Conservation (phyloP, 2,113 vertebrate genomes). For the Syrmaticus mikado region DNA sequence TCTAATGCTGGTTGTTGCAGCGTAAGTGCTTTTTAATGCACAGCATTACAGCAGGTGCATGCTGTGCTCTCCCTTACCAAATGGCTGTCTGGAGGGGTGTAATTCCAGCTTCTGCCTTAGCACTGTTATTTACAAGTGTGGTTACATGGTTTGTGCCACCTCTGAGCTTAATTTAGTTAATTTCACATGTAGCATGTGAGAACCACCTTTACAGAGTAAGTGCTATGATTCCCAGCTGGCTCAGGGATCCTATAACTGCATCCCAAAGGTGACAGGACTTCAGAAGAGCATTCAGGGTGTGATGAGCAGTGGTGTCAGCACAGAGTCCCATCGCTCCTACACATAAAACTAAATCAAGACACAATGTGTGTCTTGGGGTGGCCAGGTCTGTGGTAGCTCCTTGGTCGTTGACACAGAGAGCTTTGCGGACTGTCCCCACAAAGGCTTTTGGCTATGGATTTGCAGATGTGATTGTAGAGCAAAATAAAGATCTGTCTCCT, state of each 20-base stretch:
- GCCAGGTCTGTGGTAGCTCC: neutral
- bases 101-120: conserved; percentile 70
- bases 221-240: no score
- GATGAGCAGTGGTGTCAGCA: neutral
- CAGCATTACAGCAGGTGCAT: conserved; percentile 21
- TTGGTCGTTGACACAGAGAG: neutral
- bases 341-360: neutral
- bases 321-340: neutral
- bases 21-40: conserved; percentile 68
- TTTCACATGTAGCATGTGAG: conserved; percentile 7
- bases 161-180: conserved; percentile 45
- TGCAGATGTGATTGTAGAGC: neutral
- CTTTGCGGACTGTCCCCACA: neutral
- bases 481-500: neutral
- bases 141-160: conserved; percentile 36
- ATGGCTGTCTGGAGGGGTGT: conserved; percentile 67
- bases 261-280: neutral
- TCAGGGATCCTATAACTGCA: neutral
- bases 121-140: conserved; percentile 55
- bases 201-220: neutral
- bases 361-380: rapidly evolving
- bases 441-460: neutral
- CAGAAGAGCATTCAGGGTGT: neutral
- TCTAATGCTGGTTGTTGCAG: conserved; percentile 66
- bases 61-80: conserved; percentile 60